Base-by-base conservation (phyloP, 2,888 invertebrate genomes). In the Drosophila aldrichi region DNA sequence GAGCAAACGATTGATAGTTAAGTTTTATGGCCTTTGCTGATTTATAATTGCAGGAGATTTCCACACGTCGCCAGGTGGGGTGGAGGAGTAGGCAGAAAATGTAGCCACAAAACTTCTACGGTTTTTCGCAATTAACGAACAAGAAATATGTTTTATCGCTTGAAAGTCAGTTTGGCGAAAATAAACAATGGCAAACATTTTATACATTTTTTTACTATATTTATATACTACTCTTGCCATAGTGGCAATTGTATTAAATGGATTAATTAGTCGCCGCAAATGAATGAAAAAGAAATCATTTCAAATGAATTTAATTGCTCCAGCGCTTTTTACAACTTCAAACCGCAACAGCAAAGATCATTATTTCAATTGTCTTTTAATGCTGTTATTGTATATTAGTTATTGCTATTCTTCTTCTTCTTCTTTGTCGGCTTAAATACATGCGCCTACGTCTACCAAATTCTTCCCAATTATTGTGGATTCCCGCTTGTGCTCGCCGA, bases 311-410 rank as follows among this genome's bases (percentile, higher is more conserved):
- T 58, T 81, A 81, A 86, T 88, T 88, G 60, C 72, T 65, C 41
- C 25, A 20, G 9, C 61, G 66, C 46, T 67, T 68, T 81, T 71
- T 70, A 69, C 69, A 67, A 70, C 59, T 62, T 40, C 22, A 22
- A 52, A 40, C 70, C 46, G 52, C 67, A 52, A 18, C 59, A 63
- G 38, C 56, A 25, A 73, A 22, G 9, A 14, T 43, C 32, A 56
- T 83, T 86, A 78, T 65, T 76, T 76, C 89, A 82, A 88, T 82
- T 86, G 71, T 61, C 66, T 72, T 74, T 72, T 68, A 49, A 73
- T 78, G 71, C 70, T 56, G 55, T 48, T 64, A 66, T 66, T 66
- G 58, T 58, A 25, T 63, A 29, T 68, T 38, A 44, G 65, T 55
- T 62, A 56, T 75, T 61, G 55, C 36, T 41, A 25, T 25, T 55